Percentiles rank a stretch among this genome's conserved stretches.
Conservation (phyloP, 1,140 invertebrate genomes). For the Tetranychus urticae region DNA sequence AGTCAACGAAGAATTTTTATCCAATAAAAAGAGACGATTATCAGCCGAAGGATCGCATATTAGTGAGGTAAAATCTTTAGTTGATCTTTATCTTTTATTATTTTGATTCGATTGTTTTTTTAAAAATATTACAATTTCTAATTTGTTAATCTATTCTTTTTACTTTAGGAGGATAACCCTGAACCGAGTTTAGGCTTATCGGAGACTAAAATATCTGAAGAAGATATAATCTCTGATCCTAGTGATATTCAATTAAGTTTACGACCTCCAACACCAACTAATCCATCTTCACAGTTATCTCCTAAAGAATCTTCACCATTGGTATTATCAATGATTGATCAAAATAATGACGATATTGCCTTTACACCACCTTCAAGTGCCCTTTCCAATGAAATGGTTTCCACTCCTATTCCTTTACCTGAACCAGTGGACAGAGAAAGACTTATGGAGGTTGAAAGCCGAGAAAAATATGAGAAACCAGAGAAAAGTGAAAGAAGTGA, state of each 20-base stretch:
- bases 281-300: neutral
- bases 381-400: neutral
- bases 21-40: too few relatives aligned
- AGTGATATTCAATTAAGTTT: neutral
- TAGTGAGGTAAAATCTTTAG: neutral
- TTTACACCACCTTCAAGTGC: neutral
- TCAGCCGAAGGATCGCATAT: too few relatives aligned
- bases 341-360: neutral
- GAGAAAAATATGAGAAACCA: neutral
- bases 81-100: neutral
- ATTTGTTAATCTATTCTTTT: too few relatives aligned
- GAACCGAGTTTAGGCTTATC: neutral
- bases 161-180: neutral
- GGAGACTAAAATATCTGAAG: neutral
- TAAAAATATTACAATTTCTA: neutral
- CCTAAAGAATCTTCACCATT: neutral
- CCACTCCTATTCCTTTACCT: neutral
- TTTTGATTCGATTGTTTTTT: too few relatives aligned
- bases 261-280: neutral
- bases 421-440: neutral
- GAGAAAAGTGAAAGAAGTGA: neutral
- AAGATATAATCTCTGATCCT: neutral
- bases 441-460: neutral
- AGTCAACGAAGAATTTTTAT: too few relatives aligned
- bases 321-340: neutral